Evolutionary conservation across 2,113 vertebrate genomes (phyloP).

Genomic region (human): GRCh38 chr5:158676501-158677000

Average conservation of each 20-base stretch:
- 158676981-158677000: constrained; percentile 76
- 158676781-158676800: constrained; percentile 75
- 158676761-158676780: constrained; percentile 28
- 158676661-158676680: neutral
- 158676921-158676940: constrained; percentile 78
- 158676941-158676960: constrained; percentile 77
- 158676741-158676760: neutral
- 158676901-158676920: constrained; percentile 77
- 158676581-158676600: neutral
- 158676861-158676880: constrained; percentile 80
- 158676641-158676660: neutral
- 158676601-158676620: neutral
- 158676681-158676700: neutral
- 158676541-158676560: neutral
- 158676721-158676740: neutral
- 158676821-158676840: constrained; percentile 86
- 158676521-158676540: too few relatives aligned
- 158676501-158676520: neutral
- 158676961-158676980: constrained; percentile 53
- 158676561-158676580: neutral
- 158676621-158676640: neutral
- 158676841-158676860: constrained; percentile 85
- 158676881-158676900: constrained; percentile 59
- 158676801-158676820: constrained; percentile 74
- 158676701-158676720: neutral